These are phyloP conservation scores for Chrysaora quinquecirrha DNA, from an alignment of 30 jellyfish, hydroid and myxozoan species.

Conservation along the genomic window DNA sequence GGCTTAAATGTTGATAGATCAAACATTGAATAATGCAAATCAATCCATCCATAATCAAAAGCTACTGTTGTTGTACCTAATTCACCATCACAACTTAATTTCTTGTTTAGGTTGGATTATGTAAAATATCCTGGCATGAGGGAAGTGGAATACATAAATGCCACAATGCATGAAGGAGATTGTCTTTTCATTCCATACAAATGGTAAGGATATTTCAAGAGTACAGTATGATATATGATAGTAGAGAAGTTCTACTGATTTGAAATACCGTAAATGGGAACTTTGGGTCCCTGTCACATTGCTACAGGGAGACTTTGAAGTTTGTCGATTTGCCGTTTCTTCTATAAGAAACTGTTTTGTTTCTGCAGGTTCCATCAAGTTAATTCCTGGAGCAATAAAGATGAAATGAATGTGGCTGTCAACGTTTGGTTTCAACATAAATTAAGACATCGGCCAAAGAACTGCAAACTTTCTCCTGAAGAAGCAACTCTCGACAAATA, in stretches of 20 bases:
- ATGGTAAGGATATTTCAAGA: conserved; percentile 71
- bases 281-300: no score
- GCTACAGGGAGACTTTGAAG: no score
- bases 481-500: conserved; percentile 75
- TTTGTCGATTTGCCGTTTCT: no score
- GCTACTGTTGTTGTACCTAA: no score
- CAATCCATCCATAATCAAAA: no score
- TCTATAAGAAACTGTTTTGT: no score
- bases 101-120: conserved; percentile 69
- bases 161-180: conserved; percentile 94
- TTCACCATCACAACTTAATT: no score
- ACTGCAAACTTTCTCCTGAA: conserved; percentile 63
- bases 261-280: no score
- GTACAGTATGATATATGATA: background rate
- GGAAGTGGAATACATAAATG: conserved; percentile 85
- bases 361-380: conserved; percentile 88
- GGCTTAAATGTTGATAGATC: no score
- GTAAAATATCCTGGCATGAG: conserved; percentile 82
- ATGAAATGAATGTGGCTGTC: conserved; percentile 88
- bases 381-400: conserved; percentile 75
- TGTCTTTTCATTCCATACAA: conserved; percentile 85
- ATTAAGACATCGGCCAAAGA: conserved; percentile 69
- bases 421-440: conserved; percentile 86
- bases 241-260: background rate
- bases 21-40: no score